Evolutionary conservation across 1,140 invertebrate genomes (phyloP), one percentile per base, ranked within the genome.

Genomic region (Leptoteleia sp.): DNA sequence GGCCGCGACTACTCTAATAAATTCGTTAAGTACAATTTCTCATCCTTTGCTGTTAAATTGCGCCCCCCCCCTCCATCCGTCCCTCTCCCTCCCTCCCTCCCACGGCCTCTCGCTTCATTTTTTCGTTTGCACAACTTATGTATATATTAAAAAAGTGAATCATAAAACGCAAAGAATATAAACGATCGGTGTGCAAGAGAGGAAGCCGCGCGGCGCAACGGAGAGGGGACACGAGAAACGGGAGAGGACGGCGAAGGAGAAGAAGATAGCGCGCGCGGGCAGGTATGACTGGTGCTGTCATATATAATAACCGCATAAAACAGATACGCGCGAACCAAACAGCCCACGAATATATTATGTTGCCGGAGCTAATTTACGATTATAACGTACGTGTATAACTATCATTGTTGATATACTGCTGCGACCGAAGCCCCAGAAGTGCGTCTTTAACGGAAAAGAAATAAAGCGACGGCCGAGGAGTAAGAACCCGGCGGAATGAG

Each of bases 231-330:
- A n/a, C n/a, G 47, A 62, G 22, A 33, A 37, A 37, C 40, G 37
- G 31, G 64, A 54, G 29, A 50, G 19, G 22, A 43, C 50, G 62
- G 37, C 15, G 40, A 8, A 7, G 54, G 9, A 35, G 54, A 68
- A 55, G 68, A 54, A 64, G 54, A 59, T 15, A 50, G n/a, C n/a
- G 71, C 59, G 59, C 48, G 81, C 65, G 67, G 82, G 84, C 80
- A 83, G 79, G 86, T 88, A 88, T 88, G 87, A 89, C 87, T 88
- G 85, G 79, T 85, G 83, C 87, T 89, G 88, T 89, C 89, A 88
- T 90, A 90, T 90, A 90, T 90, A 90, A 90, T 89, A 90, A 89
- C 86, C 85, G 88, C 88, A 89, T 90, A 90, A 89, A 90, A 90
- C 88, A 89, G 87, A 89, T 89, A 89, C 86, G 88, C 86, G 87